phyloP scores from a whole-genome alignment of 2,797 vertebrate species.

The Lacerta bilineata region DNA sequence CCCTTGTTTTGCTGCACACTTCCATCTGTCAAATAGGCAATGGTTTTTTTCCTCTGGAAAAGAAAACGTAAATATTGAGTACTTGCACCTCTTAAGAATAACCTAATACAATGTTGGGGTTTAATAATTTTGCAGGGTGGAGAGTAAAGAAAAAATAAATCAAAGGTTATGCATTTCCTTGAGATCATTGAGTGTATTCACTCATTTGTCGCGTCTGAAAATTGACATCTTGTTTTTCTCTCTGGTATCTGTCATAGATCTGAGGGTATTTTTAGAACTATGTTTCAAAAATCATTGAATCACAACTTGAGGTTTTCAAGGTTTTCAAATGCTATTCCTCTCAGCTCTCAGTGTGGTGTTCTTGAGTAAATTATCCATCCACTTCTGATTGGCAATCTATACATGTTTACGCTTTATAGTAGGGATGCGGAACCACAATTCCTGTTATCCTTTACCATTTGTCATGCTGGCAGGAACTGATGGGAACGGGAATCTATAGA shows the following conservation, averaged over 20 bases:
- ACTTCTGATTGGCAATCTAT: background rate
- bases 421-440: background rate
- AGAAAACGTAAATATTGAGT: slow-evolving; percentile 45
- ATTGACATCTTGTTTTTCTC: slow-evolving; percentile 4
- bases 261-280: background rate
- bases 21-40: slow-evolving; percentile 36
- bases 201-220: background rate
- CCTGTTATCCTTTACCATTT: background rate
- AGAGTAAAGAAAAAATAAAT: background rate
- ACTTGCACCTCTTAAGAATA: background rate
- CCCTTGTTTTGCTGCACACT: slow-evolving; percentile 42
- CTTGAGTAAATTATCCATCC: background rate
- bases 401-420: too few species aligned
- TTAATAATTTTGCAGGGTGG: background rate
- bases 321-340: background rate
- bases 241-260: background rate
- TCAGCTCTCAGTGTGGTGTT: background rate
- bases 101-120: background rate
- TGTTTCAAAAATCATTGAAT: background rate
- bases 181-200: background rate
- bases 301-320: background rate
- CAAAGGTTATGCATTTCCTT: background rate
- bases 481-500: background rate
- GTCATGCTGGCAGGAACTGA: background rate
- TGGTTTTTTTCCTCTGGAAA: slow-evolving; percentile 63